Conservation (phyloP, 2,888 invertebrate genomes). For the Xylocampa areola region DNA sequence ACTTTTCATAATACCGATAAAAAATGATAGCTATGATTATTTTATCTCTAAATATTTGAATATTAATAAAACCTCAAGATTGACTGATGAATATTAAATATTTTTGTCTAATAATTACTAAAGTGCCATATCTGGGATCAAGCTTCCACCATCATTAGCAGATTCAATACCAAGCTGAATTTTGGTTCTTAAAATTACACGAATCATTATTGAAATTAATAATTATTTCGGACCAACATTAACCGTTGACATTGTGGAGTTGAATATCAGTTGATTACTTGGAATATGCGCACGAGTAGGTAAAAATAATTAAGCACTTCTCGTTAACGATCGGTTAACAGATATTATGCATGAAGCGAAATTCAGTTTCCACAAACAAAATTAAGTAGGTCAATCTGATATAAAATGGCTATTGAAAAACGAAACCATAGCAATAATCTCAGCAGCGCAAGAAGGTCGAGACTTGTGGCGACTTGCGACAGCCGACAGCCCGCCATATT, state of each 20-base stretch:
- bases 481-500: slow-evolving; percentile 79
- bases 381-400: slow-evolving; percentile 86
- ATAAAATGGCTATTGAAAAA: slow-evolving; percentile 87
- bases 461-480: slow-evolving; percentile 80
- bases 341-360: slow-evolving; percentile 72
- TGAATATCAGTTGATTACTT: slow-evolving; percentile 45
- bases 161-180: slow-evolving; percentile 27
- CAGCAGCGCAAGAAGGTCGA: slow-evolving; percentile 78
- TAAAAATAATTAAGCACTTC: slow-evolving; percentile 56
- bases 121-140: slow-evolving; percentile 6
- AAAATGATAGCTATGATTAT: too few species aligned
- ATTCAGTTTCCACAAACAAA: slow-evolving; percentile 83
- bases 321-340: slow-evolving; percentile 58
- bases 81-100: too few species aligned
- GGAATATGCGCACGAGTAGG: slow-evolving; percentile 41
- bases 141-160: slow-evolving; percentile 20
- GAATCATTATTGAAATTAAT: slow-evolving; percentile 46
- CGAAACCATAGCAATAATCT: slow-evolving; percentile 86
- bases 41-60: too few species aligned
- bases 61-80: too few species aligned
- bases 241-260: slow-evolving; percentile 44
- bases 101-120: slow-evolving; percentile 21
- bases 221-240: slow-evolving; percentile 45
- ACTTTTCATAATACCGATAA: too few species aligned
- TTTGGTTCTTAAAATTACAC: slow-evolving; percentile 33